Evolutionary conservation across 2,113 vertebrate genomes (phyloP), one percentile per base, ranked within the genome.

Genomic region (Salminus brasiliensis): DNA sequence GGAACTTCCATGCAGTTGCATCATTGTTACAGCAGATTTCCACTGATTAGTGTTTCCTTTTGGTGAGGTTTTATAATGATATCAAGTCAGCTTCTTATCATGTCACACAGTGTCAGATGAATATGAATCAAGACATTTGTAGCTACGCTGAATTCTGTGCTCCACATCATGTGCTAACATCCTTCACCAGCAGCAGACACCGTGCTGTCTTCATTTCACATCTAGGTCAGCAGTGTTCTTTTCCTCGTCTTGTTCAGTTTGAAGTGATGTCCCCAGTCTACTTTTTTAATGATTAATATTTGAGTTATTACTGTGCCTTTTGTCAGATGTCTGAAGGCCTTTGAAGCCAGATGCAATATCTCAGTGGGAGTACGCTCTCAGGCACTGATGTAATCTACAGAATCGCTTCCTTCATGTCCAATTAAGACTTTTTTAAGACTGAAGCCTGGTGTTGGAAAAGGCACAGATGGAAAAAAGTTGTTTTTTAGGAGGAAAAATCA

Each of bases 351-450:
- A 68, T 72, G 68, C 65, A 60, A 27, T 13, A 36, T 49, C 75
- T 82, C 45, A 67, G 45, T 70, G 39, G 71, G 81, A 43, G 62
- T 74, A 32, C 59, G 76, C 53, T 25, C 60, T 67, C 53, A 55
- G 63, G 63, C 39, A 23, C 72, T 83, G 80, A 83, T 84, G 69
- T 72, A 85, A 85, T 89, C 84, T 76, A 25, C n/a, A 69, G 55
- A 77, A 69, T 70, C 32, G 49, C 65, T 63, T 57, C 85, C 87
- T 69, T 81, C 59, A 80, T 81, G 72, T 60, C 62, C 86, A 87
- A 86, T 87, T 87, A 72, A 66, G 83, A 70, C 81, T 71, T 74
- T 81, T 86, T 39, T 72, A 87, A 81, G 74, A 55, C 36, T 39
- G 23, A 36, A 32, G 55, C 36, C 39, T 70, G 65, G 65, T 72